Evolutionary conservation across 2,113 vertebrate species (phyloP), one percentile per base, ranked within the genome.

Genomic region (Galemys pyrenaicus): DNA sequence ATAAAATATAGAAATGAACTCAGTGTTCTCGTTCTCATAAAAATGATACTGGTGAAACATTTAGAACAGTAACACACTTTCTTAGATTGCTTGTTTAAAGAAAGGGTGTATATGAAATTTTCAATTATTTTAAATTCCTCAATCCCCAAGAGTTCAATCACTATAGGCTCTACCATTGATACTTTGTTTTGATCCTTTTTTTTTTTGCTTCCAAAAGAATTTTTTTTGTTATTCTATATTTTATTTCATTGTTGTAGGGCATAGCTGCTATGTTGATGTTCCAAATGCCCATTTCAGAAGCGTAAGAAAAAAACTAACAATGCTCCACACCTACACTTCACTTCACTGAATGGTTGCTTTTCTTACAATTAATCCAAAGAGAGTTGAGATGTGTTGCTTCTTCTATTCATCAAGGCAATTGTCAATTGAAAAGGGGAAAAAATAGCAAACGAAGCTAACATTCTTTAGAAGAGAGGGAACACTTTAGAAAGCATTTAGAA

Each of bases 251-350:
- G 35, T 81, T 92, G 12, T 83, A 8, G 67, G 68, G 15, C 17
- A 81, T 89, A 77, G 94, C 58, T 87, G 67, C 30, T 54, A 62
- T 41, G 83, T 28, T 58, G 62, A 62, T 46, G 83, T 28, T 58
- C 58, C 30, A 46, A 94, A 89, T 94, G 51, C 51, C 56, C 62
- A 94, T 85, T 96, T 94, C n/a, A 28, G 20, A 87, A 93, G 84
- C 30, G 41, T 90, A 35, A 92, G 85, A 44, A 1, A 30, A 95
- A 95, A 87, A 73, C 46, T 89, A 37, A 54, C 84, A 91, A 58
- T 86, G 65, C 4, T 51, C n/a, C 89, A 1, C 17, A 87, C 77
- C 74, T 83, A 87, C 11, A 82, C 2, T 77, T 96, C 39, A 70
- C 44, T 8, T 94, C 86, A 5, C 0, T 68, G 68, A 97, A 77